Percentiles rank a stretch among this genome's conserved stretches.
These are phyloP conservation scores for Alloplasta piceator DNA, from an alignment of 2,888 invertebrate genomes.

Conservation along the genomic window DNA sequence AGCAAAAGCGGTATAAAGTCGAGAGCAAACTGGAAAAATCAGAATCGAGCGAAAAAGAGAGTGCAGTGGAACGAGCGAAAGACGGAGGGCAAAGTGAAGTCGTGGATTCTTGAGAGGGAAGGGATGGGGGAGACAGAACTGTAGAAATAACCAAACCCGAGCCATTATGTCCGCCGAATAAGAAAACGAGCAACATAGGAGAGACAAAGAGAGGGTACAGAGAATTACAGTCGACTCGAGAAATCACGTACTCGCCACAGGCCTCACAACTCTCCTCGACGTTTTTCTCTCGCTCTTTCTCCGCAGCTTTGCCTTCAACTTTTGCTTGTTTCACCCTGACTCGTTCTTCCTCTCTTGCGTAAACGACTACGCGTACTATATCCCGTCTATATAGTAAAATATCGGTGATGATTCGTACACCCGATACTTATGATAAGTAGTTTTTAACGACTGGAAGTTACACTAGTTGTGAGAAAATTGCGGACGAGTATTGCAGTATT, in stretches of 20 bases:
- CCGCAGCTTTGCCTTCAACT: conserved; percentile 58
- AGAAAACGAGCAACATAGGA: conserved; percentile 61
- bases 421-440: background rate
- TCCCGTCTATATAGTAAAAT: conserved; percentile 3
- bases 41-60: conserved; percentile 29
- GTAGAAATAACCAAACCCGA: conserved; percentile 56
- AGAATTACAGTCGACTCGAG: conserved; percentile 72
- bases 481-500: no score
- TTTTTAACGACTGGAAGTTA: no score
- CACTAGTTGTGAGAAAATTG: no score
- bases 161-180: conserved; percentile 66
- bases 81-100: conserved; percentile 45
- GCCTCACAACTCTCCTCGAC: conserved; percentile 9
- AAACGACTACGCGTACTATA: conserved; percentile 53
- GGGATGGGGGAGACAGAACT: conserved; percentile 18
- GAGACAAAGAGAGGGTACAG: conserved; percentile 62
- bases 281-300: background rate
- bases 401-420: conserved; percentile 21
- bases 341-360: conserved; percentile 45
- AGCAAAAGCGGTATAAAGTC: conserved; percentile 14
- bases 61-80: conserved; percentile 25
- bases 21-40: conserved; percentile 41
- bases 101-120: conserved; percentile 17
- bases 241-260: conserved; percentile 66
- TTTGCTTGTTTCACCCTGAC: conserved; percentile 56